These are phyloP conservation scores for Drosophila neonasuta DNA, from an alignment of 2,888 invertebrate genomes.

Conservation along the genomic window DNA sequence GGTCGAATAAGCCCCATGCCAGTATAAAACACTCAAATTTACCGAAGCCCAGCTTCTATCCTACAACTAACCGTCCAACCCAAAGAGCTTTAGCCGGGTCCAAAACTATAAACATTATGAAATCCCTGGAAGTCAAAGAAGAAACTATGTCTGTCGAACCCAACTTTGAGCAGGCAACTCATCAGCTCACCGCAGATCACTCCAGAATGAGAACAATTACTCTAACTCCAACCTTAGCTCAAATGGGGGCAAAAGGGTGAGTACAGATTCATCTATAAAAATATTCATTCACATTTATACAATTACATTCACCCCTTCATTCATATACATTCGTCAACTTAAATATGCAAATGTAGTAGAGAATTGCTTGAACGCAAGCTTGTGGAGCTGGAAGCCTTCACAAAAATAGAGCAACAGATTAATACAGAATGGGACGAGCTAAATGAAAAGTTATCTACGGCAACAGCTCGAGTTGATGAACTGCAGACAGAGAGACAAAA, in stretches of 20 bases:
- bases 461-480: slow-evolving; percentile 49
- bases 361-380: slow-evolving; percentile 83
- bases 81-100: slow-evolving; percentile 36
- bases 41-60: slow-evolving; percentile 65
- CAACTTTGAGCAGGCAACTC: slow-evolving; percentile 24
- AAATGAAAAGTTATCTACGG: slow-evolving; percentile 54
- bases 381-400: slow-evolving; percentile 84
- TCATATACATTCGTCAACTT: not conserved
- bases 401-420: slow-evolving; percentile 85
- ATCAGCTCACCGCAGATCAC: not conserved
- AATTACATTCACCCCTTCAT: slow-evolving; percentile 11
- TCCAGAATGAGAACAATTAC: slow-evolving; percentile 28
- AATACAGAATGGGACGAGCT: slow-evolving; percentile 69
- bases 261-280: slow-evolving; percentile 4
- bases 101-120: slow-evolving; percentile 57
- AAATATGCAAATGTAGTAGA: slow-evolving; percentile 80
- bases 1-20: not conserved
- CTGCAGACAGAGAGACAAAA: slow-evolving; percentile 56
- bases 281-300: not conserved
- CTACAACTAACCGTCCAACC: not conserved
- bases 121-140: slow-evolving; percentile 31
- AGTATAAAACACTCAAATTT: slow-evolving; percentile 42
- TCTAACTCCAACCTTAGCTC: slow-evolving; percentile 57
- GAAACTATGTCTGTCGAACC: slow-evolving; percentile 24
- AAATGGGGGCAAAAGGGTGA: slow-evolving; percentile 38